A percentile compares a stretch with the other conserved stretches of the same genome.
Evolutionary conservation across 2,888 invertebrate species (phyloP).

Genomic region (Nomada lathburiana): DNA sequence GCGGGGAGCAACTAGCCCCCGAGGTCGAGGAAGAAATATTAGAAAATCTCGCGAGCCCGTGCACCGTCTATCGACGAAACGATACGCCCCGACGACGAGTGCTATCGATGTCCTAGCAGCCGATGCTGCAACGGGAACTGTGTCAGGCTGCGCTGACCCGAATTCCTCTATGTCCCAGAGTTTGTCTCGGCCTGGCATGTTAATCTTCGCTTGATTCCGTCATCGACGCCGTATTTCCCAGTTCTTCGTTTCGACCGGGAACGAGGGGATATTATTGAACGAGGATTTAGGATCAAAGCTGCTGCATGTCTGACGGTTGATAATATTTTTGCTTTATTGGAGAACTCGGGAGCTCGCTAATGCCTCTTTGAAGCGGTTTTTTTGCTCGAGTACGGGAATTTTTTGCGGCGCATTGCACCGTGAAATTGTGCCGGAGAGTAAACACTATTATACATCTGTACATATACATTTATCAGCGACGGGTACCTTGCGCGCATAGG

Average conservation of each 20-base stretch:
- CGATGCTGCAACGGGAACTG: background rate
- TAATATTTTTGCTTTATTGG: background rate
- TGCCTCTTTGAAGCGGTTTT: background rate
- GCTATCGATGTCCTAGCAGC: constrained; percentile 56
- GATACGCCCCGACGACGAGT: constrained; percentile 36
- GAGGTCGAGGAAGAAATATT: constrained; percentile 54
- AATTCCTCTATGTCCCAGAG: constrained; percentile 55
- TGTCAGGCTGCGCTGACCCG: constrained; percentile 63
- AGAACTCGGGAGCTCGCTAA: background rate
- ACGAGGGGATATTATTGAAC: constrained; percentile 24
- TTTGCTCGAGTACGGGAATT: background rate
- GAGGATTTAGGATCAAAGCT: constrained; percentile 8
- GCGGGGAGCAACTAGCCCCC: constrained; percentile 21
- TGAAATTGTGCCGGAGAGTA: background rate
- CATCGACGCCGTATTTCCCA: constrained; percentile 48
- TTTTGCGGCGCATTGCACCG: background rate
- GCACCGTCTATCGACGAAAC: constrained; percentile 36
- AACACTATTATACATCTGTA: no score
- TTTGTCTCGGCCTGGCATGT: constrained; percentile 46
- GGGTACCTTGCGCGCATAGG: no score
- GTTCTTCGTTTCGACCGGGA: constrained; percentile 10
- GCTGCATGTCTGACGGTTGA: background rate
- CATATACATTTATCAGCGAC: no score
- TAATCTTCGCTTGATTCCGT: constrained; percentile 60
- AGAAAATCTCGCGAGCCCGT: constrained; percentile 41